Percentiles rank a stretch among this genome's conserved stretches.
Evolutionary conservation across 2,888 invertebrate genomes (phyloP).

Genomic region (Seira ritae): DNA sequence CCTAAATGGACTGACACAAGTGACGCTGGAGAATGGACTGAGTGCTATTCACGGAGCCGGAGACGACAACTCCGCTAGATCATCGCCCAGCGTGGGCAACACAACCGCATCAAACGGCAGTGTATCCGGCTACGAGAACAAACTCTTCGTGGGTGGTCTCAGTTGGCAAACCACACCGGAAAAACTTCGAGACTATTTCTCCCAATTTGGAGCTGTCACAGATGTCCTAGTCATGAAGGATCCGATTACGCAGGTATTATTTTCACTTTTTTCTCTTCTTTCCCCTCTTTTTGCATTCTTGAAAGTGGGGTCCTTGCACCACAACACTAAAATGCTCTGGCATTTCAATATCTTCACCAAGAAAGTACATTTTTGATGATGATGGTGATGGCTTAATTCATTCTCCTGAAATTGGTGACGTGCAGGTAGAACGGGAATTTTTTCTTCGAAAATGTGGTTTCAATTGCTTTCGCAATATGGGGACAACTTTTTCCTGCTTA

Average conservation of each 20-base stretch:
- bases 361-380: neutral
- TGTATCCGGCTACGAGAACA: conserved; percentile 75
- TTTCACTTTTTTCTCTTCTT: conserved; percentile 74
- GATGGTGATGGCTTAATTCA: too few relatives aligned
- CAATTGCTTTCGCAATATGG: neutral
- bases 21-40: conserved; percentile 69
- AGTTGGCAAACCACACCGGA: conserved; percentile 96
- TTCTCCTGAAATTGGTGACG: too few relatives aligned
- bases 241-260: conserved; percentile 82
- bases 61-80: conserved; percentile 72
- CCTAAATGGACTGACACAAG: conserved; percentile 66
- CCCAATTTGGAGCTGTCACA: conserved; percentile 93
- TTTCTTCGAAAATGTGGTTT: neutral
- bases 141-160: conserved; percentile 92
- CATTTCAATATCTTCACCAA: neutral
- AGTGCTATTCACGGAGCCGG: conserved; percentile 66
- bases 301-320: conserved; percentile 76
- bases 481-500: neutral
- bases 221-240: conserved; percentile 97
- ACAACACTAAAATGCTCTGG: neutral
- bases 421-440: too few relatives aligned
- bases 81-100: conserved; percentile 71
- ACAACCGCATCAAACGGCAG: conserved; percentile 71
- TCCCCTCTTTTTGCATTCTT: conserved; percentile 83
- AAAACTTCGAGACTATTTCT: conserved; percentile 93